phyloP scores from a whole-genome alignment of 2,113 vertebrate genomes.

The Coptodon bakossiorum region DNA sequence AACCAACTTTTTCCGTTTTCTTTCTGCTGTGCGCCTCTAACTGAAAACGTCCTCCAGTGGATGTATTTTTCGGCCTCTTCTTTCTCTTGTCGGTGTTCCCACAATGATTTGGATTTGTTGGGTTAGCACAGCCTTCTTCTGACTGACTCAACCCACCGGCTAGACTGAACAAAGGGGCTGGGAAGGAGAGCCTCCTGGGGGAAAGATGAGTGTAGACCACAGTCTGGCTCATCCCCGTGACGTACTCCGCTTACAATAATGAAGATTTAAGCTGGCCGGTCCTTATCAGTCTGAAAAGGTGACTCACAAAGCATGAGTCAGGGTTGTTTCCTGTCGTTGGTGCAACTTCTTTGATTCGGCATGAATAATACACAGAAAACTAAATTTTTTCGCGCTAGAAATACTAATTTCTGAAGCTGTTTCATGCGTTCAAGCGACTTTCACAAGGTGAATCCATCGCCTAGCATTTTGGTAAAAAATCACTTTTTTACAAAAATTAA shows the following conservation, averaged over 20 bases:
- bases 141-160: slow-evolving; percentile 65
- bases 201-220: slow-evolving; percentile 6
- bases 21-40: neutral
- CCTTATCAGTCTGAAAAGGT: neutral
- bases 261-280: neutral
- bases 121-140: slow-evolving; percentile 33
- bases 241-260: neutral
- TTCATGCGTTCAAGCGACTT: neutral
- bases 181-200: slow-evolving; percentile 56
- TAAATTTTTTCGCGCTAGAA: fast-evolving
- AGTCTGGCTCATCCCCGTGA: neutral
- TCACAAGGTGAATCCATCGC: fast-evolving
- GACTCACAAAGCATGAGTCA: neutral
- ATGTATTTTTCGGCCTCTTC: neutral
- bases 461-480: neutral
- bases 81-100: neutral
- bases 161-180: slow-evolving; percentile 62
- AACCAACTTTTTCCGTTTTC: slow-evolving; percentile 6
- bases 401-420: neutral
- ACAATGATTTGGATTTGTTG: neutral
- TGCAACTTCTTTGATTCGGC: neutral
- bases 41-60: neutral
- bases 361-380: fast-evolving
- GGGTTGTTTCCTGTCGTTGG: fast-evolving
- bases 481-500: fast-evolving